Percentiles rank a stretch among this genome's conserved stretches.
phyloP scores from a whole-genome alignment of 1,140 invertebrate genomes.

The Drosophila eugracilis region DNA sequence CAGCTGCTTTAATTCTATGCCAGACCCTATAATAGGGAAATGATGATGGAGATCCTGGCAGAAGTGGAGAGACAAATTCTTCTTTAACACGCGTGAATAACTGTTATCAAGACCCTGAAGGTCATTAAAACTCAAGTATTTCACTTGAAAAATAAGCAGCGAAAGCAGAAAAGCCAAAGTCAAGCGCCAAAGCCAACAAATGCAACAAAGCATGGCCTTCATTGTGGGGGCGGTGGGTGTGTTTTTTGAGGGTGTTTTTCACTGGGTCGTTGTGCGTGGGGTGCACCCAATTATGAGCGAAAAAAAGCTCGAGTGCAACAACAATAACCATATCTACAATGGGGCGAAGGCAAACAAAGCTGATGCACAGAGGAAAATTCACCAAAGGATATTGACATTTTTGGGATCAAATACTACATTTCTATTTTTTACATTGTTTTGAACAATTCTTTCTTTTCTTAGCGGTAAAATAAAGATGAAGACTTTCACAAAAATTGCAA shows the following conservation, averaged over 20 bases:
- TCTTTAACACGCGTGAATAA: conserved; percentile 69
- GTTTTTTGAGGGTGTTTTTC: too few species aligned
- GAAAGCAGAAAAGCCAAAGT: conserved; percentile 48
- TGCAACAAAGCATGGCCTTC: conserved; percentile 63
- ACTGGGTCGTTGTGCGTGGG: conserved; percentile 13
- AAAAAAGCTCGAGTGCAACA: conserved; percentile 70
- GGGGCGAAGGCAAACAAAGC: conserved; percentile 66
- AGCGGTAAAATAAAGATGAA: too few species aligned
- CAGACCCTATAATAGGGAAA: conserved; percentile 12
- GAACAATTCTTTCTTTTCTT: too few species aligned
- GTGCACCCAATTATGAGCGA: conserved; percentile 73
- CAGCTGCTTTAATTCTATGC: conserved; percentile 70
- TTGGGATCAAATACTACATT: too few species aligned
- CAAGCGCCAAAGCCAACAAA: conserved; percentile 49
- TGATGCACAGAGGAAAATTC: conserved; percentile 14
- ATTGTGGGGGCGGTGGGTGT: conserved; percentile 7
- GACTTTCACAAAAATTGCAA: background rate
- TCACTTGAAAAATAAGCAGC: conserved; percentile 57
- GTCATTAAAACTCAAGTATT: conserved; percentile 76
- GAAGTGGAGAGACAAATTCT: conserved; percentile 44
- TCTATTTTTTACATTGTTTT: too few species aligned
- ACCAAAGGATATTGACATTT: too few species aligned
- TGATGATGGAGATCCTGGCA: conserved; percentile 19
- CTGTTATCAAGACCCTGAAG: conserved; percentile 66
- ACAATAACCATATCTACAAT: conserved; percentile 50